Evolutionary conservation across 2,888 invertebrate species (phyloP).

Genomic region (Apotomis turbidana): DNA sequence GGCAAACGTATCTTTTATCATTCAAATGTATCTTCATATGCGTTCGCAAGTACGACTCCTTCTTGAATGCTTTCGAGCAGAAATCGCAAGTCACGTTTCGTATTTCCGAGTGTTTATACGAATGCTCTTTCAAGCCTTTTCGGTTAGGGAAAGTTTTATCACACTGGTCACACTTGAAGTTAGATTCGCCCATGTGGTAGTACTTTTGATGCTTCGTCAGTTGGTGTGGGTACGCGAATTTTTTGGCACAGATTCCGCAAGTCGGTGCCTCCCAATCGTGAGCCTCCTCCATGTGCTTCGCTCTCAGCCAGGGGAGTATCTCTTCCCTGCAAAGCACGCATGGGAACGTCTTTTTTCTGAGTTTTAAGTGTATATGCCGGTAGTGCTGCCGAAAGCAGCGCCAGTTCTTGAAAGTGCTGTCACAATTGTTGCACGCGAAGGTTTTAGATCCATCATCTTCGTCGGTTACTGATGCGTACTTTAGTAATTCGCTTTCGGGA

Average conservation of each 20-base stretch:
- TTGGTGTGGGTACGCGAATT: slow-evolving; percentile 40
- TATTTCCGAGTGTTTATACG: slow-evolving; percentile 44
- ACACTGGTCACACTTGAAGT: slow-evolving; percentile 23
- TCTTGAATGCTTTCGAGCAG: slow-evolving; percentile 50
- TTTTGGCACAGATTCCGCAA: slow-evolving; percentile 51
- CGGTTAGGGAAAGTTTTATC: slow-evolving; percentile 13
- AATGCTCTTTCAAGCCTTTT: slow-evolving; percentile 22
- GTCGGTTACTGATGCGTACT: slow-evolving; percentile 8
- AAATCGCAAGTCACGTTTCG: slow-evolving; percentile 47
- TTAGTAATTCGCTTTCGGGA: slow-evolving; percentile 8
- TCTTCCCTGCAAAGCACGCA: slow-evolving; percentile 29
- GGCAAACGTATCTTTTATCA: slow-evolving; percentile 34
- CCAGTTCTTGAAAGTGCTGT: slow-evolving; percentile 21
- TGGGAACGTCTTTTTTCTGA: slow-evolving; percentile 4
- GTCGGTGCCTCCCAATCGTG: slow-evolving; percentile 48
- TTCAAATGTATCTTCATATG: slow-evolving; percentile 41
- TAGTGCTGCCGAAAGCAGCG: slow-evolving; percentile 32
- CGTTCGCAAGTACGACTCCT: slow-evolving; percentile 11
- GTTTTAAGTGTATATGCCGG: slow-evolving; percentile 34
- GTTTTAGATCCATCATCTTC: slow-evolving; percentile 37
- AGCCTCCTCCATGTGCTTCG: slow-evolving; percentile 28
- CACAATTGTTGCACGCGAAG: slow-evolving; percentile 35
- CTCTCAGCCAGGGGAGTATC: slow-evolving; percentile 13
- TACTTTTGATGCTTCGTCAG: slow-evolving; percentile 13
- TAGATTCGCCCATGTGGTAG: slow-evolving; percentile 18